Conservation (phyloP, 2,113 vertebrate species). For the Alaudala cheleensis region DNA sequence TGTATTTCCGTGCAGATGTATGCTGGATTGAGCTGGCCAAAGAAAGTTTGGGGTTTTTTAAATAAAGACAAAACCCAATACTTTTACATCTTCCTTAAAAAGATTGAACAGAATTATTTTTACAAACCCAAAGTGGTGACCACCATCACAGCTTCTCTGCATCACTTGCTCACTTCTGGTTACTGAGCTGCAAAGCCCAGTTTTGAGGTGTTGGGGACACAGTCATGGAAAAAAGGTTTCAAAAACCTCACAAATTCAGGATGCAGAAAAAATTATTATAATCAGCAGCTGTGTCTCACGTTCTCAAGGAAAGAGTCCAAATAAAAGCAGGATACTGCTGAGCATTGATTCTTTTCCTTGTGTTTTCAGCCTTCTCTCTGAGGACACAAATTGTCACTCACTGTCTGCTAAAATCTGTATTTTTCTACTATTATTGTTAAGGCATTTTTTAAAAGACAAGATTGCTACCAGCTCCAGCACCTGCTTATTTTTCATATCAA, state of each 20-base stretch:
- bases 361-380: background rate
- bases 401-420: background rate
- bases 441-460: background rate
- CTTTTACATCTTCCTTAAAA: background rate
- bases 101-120: background rate
- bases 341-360: background rate
- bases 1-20: background rate
- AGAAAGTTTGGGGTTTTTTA: background rate
- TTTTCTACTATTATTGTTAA: background rate
- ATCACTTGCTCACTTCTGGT: background rate
- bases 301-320: background rate
- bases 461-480: background rate
- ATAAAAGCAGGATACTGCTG: background rate
- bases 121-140: background rate
- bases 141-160: background rate
- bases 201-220: background rate
- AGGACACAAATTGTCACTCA: background rate
- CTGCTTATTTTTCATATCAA: background rate
- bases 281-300: background rate
- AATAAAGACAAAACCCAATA: background rate
- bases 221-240: background rate
- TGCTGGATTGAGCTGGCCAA: background rate
- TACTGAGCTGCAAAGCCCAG: background rate
- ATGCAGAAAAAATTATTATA: background rate
- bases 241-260: background rate